Conservation (phyloP, 2,113 vertebrate species). For the Antennarius striatus region DNA sequence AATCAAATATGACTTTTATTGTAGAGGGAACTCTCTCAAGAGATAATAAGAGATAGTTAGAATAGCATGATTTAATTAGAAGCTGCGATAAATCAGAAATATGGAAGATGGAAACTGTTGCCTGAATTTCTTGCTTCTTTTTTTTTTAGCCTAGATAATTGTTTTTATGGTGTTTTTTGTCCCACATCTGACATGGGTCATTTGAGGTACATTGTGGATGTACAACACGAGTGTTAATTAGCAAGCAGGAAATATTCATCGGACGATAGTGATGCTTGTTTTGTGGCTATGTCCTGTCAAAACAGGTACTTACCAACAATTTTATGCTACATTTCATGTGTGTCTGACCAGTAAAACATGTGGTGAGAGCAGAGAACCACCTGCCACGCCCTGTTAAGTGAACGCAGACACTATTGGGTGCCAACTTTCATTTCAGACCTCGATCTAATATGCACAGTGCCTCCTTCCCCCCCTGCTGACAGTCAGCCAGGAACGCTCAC, state of each 20-base stretch:
- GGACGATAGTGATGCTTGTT: slow-evolving; percentile 24
- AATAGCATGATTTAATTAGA: no score
- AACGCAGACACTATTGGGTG: slow-evolving; percentile 47
- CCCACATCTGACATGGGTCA: background rate
- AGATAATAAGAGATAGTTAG: no score
- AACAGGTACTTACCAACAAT: slow-evolving; percentile 44
- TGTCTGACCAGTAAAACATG: slow-evolving; percentile 60
- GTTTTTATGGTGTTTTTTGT: background rate
- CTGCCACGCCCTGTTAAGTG: slow-evolving; percentile 73
- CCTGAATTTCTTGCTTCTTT: no score
- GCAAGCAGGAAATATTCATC: background rate
- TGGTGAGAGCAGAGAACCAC: slow-evolving; percentile 52
- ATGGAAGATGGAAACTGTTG: no score
- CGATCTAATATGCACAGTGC: slow-evolving; percentile 37
- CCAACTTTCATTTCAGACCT: slow-evolving; percentile 54
- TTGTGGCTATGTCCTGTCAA: slow-evolving; percentile 35
- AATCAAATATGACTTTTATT: no score
- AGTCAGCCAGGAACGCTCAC: slow-evolving; percentile 50
- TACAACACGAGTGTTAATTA: slow-evolving; percentile 15
- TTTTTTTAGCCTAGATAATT: no score
- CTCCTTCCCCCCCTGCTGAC: slow-evolving; percentile 52
- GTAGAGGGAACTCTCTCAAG: no score
- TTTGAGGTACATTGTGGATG: background rate
- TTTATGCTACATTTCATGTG: slow-evolving; percentile 66
- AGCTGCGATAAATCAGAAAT: no score